Evolutionary conservation across 2,797 vertebrate species (phyloP).

Genomic region (Carcharodon carcharias): DNA sequence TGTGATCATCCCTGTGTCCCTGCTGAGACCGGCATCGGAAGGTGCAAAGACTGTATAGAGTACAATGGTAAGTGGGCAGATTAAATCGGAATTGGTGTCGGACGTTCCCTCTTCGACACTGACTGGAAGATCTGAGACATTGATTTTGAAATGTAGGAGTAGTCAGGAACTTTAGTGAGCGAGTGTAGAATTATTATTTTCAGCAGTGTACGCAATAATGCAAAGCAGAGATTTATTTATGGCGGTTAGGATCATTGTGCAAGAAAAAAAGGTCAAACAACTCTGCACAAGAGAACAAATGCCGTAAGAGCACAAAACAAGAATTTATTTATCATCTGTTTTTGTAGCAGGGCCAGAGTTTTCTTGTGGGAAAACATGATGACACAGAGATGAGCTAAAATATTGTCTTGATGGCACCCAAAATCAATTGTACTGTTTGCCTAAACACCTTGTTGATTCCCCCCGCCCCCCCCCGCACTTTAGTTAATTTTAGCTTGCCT

Average conservation of each 20-base stretch:
- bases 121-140: background rate
- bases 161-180: background rate
- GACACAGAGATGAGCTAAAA: background rate
- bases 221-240: background rate
- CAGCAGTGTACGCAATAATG: background rate
- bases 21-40: too few species aligned
- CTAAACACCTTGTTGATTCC: background rate
- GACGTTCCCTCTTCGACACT: too few species aligned
- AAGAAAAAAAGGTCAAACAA: background rate
- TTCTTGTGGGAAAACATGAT: background rate
- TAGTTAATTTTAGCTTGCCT: background rate
- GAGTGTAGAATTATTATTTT: background rate
- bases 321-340: background rate
- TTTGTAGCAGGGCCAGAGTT: background rate
- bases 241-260: background rate
- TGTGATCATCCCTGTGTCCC: too few species aligned
- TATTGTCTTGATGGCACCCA: background rate
- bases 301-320: background rate
- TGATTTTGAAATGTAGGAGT: background rate
- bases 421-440: background rate
- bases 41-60: too few species aligned
- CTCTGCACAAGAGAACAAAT: background rate
- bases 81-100: too few species aligned
- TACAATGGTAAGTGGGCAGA: too few species aligned
- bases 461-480: background rate